Evolutionary conservation across 2,113 vertebrate genomes (phyloP), one percentile per base, ranked within the genome.

Genomic region (Chamaea fasciata): DNA sequence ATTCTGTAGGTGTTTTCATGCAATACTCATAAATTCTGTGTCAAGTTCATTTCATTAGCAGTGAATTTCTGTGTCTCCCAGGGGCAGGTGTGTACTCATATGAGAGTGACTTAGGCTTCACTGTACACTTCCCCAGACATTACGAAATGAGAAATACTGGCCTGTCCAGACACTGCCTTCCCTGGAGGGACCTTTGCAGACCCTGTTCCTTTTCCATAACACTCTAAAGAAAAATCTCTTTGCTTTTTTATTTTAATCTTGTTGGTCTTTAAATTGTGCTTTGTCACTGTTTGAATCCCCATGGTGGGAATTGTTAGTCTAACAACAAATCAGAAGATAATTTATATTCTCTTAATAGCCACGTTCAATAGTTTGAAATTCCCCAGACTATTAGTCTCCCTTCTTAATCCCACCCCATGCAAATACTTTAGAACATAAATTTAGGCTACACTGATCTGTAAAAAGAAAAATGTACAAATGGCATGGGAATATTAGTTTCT

Each of bases 21-120:
- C 59, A 57, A 35, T 39, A 33, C 83, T 90, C 63, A 44, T 81
- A 77, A 70, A 77, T 93, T 77, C 52, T 67, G 47, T 42, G 23
- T 88, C 21, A 50, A 47, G 71, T 92, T 93, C 76, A 60, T 95
- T 75, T 95, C 68, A 56, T 95, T 78, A 84, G 81, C 77, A 89
- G 82, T 52, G 90, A 60, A 56, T 89, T 81, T 75, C 49, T 12
- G 3, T 60, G 39, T 92, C 78, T 95, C 83, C 49, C 59, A 37
- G 41, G 79, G 79, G 76, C 90, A 95, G 83, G 86, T 94, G 90
- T 26, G n/a, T 59, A 63, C 57, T 88, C 55, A 6, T 62, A 7
- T 3, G 18, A 49, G 89, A 77, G 33, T 41, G 53, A 65, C 74
- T 82, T 78, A 22, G 68, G 55, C 93, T 91, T 46, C 74, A 49